phyloP scores from a whole-genome alignment of 2,113 vertebrate genomes.

The Oplegnathus fasciatus region DNA sequence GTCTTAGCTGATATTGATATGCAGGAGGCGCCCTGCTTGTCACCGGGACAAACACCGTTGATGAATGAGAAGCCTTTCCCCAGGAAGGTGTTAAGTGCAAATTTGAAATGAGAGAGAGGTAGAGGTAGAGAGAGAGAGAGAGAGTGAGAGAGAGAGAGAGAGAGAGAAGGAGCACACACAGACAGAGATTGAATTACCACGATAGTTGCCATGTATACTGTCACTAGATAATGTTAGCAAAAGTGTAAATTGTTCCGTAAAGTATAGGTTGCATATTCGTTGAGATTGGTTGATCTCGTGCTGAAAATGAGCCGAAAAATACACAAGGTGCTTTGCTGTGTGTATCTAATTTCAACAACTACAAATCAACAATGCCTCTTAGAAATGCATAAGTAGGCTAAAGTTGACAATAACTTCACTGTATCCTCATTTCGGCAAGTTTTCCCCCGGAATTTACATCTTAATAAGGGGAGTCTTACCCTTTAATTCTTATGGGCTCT shows the following conservation, averaged over 20 bases:
- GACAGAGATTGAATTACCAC: conserved; percentile 73
- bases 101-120: conserved; percentile 83
- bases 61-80: conserved; percentile 88
- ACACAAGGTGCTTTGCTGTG: conserved; percentile 54
- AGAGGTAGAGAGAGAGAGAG: conserved; percentile 58
- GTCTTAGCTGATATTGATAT: conserved; percentile 91
- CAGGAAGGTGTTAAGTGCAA: conserved; percentile 89
- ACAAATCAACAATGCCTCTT: conserved; percentile 72
- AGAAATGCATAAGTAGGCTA: conserved; percentile 80
- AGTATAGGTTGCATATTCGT: conserved; percentile 65
- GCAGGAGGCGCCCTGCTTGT: conserved; percentile 87
- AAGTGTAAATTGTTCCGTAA: conserved; percentile 79
- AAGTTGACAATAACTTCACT: conserved; percentile 84
- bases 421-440: conserved; percentile 82
- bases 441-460: conserved; percentile 82
- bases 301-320: conserved; percentile 67
- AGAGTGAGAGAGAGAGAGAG: conserved; percentile 57
- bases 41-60: conserved; percentile 89
- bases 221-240: conserved; percentile 76
- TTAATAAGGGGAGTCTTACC: conserved; percentile 85
- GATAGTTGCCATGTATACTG: conserved; percentile 74
- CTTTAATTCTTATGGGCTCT: conserved; percentile 84
- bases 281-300: conserved; percentile 61
- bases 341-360: conserved; percentile 73
- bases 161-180: conserved; percentile 41